Percentiles rank a stretch among this genome's conserved stretches.
These are phyloP conservation scores for Drosophila anomelani DNA, from an alignment of 2,888 invertebrate species.

Conservation along the genomic window DNA sequence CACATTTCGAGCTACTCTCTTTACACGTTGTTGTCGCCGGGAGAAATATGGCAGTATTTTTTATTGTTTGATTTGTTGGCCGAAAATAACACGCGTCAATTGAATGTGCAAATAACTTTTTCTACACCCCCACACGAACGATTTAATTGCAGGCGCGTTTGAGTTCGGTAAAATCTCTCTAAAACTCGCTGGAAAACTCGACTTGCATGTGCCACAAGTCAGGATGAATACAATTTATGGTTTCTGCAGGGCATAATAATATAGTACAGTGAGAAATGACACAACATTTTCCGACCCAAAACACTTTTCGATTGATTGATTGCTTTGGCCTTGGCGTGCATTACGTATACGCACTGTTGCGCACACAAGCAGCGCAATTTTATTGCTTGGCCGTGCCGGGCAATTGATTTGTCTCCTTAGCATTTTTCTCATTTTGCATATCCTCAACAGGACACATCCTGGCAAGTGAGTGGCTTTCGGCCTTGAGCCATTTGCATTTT, in stretches of 20 bases:
- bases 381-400: conserved; percentile 18
- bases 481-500: conserved; percentile 36
- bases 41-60: conserved; percentile 47
- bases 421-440: conserved; percentile 34
- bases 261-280: conserved; percentile 8
- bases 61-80: conserved; percentile 59
- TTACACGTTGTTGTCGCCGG: conserved; percentile 2
- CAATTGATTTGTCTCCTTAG: conserved; percentile 39
- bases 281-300: conserved; percentile 18
- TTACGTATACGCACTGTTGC: conserved; percentile 61
- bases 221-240: conserved; percentile 2
- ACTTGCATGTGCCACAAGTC: not conserved
- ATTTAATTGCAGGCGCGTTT: conserved; percentile 14
- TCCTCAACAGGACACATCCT: conserved; percentile 22
- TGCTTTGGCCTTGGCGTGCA: conserved; percentile 35
- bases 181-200: not conserved
- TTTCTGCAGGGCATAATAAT: not conserved
- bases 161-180: conserved; percentile 2
- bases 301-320: conserved; percentile 58
- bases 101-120: conserved; percentile 63
- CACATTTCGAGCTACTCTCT: conserved; percentile 42
- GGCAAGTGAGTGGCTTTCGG: conserved; percentile 21
- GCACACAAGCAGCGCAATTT: conserved; percentile 27
- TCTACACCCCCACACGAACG: conserved; percentile 38
- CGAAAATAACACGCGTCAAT: conserved; percentile 71